Evolutionary conservation across 2,113 vertebrate genomes (phyloP).

Genomic region (Pogona vitticeps): DNA sequence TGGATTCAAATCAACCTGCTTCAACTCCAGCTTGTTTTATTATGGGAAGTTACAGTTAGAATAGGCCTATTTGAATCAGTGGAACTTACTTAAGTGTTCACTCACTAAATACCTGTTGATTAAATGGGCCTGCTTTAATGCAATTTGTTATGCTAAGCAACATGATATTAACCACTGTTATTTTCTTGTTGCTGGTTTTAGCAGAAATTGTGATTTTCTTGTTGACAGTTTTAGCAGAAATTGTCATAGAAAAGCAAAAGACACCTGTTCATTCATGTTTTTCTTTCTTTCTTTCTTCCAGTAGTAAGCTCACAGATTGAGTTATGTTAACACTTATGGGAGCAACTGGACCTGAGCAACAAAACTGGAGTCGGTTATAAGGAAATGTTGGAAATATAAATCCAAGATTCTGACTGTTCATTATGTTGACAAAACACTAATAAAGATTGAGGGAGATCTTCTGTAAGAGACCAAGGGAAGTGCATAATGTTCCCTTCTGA

Average conservation of each 20-base stretch:
- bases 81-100: too few relatives aligned
- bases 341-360: neutral
- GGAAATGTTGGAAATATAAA: neutral
- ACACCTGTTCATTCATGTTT: neutral
- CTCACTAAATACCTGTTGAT: too few relatives aligned
- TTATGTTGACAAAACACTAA: neutral
- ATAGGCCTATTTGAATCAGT: too few relatives aligned
- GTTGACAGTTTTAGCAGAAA: neutral
- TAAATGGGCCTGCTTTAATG: too few relatives aligned
- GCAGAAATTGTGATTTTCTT: too few relatives aligned
- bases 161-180: too few relatives aligned
- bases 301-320: neutral
- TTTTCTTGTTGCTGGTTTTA: too few relatives aligned
- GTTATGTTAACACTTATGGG: too few relatives aligned
- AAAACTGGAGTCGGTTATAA: neutral
- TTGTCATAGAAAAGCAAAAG: neutral
- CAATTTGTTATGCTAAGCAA: too few relatives aligned
- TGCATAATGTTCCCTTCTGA: neutral
- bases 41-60: too few relatives aligned
- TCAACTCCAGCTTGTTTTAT: too few relatives aligned
- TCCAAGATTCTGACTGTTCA: neutral
- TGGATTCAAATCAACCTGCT: too few relatives aligned
- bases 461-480: neutral
- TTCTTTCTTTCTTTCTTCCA: neutral
- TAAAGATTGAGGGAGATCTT: neutral